Evolutionary conservation across 2,888 invertebrate genomes (phyloP).

Genomic region (Diaprepes abbreviatus): DNA sequence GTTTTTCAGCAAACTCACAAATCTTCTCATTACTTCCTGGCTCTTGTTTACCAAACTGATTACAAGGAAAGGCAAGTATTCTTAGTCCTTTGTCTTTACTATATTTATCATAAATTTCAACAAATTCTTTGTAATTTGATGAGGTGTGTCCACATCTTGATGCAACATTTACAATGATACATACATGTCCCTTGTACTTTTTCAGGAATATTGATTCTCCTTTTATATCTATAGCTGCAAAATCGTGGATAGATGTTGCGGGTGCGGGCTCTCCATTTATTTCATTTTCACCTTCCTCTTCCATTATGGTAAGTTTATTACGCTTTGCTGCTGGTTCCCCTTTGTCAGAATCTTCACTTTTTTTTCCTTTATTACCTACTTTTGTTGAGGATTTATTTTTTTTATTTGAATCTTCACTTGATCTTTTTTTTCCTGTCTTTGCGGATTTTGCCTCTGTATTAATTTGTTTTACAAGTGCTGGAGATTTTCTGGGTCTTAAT

Average conservation of each 20-base stretch:
- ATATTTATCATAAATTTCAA: slow-evolving; percentile 81
- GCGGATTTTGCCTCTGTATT: not conserved
- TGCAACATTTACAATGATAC: slow-evolving; percentile 90
- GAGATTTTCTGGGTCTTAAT: slow-evolving; percentile 7
- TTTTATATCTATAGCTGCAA: slow-evolving; percentile 84
- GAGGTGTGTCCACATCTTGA: slow-evolving; percentile 88
- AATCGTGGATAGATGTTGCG: slow-evolving; percentile 84
- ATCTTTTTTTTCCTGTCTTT: not conserved
- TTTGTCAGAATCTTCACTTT: slow-evolving; percentile 3
- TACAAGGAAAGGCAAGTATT: slow-evolving; percentile 89
- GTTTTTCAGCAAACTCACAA: slow-evolving; percentile 73
- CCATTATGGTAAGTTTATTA: slow-evolving; percentile 4
- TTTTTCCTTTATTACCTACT: not conserved
- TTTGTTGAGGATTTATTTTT: not conserved
- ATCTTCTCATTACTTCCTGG: slow-evolving; percentile 76
- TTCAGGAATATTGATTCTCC: slow-evolving; percentile 84
- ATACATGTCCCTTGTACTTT: slow-evolving; percentile 85
- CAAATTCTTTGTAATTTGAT: slow-evolving; percentile 86
- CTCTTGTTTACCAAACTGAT: slow-evolving; percentile 84
- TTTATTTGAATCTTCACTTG: not conserved
- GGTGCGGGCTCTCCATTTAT: slow-evolving; percentile 44
- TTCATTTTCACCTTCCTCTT: slow-evolving; percentile 4
- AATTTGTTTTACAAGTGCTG: not conserved
- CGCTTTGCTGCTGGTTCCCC: slow-evolving; percentile 23
- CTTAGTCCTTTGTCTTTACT: slow-evolving; percentile 78